These are phyloP conservation scores for Eubasilissa regina DNA, from an alignment of 1,140 invertebrate species.

Conservation along the genomic window DNA sequence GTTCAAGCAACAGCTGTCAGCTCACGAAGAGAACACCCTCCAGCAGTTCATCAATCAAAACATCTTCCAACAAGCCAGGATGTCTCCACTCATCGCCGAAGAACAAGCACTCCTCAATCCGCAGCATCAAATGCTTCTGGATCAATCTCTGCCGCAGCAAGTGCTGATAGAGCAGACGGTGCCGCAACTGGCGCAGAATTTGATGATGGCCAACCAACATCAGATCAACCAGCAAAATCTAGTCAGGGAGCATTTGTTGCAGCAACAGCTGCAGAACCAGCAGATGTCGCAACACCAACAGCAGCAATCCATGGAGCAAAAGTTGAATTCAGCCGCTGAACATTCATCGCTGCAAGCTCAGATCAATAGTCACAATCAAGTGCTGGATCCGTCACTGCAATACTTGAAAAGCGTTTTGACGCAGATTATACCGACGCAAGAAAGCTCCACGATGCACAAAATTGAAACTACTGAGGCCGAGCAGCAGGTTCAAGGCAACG, in stretches of 20 bases:
- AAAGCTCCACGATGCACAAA: constrained; percentile 6
- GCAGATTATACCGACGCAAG: constrained; percentile 68
- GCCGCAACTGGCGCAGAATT: constrained; percentile 71
- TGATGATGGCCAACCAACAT: constrained; percentile 65
- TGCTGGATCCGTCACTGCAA: constrained; percentile 68
- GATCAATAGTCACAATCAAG: constrained; percentile 69
- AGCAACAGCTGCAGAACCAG: constrained; percentile 54
- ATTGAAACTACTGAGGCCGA: constrained; percentile 49
- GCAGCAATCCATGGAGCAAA: constrained; percentile 61
- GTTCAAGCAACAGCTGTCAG: constrained; percentile 66
- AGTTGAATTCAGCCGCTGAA: constrained; percentile 57
- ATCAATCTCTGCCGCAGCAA: constrained; percentile 75
- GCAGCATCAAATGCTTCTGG: constrained; percentile 69
- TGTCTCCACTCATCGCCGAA: constrained; percentile 65
- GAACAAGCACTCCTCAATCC: constrained; percentile 68
- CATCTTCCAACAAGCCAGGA: constrained; percentile 68
- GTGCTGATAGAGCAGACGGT: constrained; percentile 70
- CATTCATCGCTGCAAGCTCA: constrained; percentile 61
- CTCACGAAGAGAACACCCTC: constrained; percentile 67
- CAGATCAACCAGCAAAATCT: constrained; percentile 66
- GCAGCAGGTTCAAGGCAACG: constrained; percentile 61
- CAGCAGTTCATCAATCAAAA: constrained; percentile 72
- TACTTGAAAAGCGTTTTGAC: constrained; percentile 69
- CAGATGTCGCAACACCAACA: constrained; percentile 64
- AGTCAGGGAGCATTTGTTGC: constrained; percentile 55